Evolutionary conservation across 2,113 vertebrate genomes (phyloP), one percentile per base, ranked within the genome.

Genomic region (Triplophysa dalaica): DNA sequence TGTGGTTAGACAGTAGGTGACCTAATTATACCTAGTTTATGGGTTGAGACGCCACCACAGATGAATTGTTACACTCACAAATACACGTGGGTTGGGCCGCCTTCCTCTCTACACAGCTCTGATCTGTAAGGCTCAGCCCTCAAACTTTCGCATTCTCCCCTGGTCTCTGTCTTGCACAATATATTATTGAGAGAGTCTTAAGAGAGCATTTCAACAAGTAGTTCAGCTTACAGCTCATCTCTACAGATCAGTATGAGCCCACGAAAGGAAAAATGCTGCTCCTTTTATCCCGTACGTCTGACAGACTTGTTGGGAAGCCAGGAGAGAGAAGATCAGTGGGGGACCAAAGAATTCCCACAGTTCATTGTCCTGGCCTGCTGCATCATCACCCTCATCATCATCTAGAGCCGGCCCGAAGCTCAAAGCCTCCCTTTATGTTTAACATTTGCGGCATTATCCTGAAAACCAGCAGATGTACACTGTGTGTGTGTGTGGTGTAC

Each of bases 121-220:
- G 33, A n/a, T 45, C 22, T 70, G 61, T 41, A 21, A 62, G 68
- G 68, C 63, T 66, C 33, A 61, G 29, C 21, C 60, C 24, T 63
- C 65, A 77, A 79, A 65, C 64, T 67, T 68, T 81, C 61, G 56
- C 66, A 65, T 56, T 67, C 75, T 81, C 61, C 64, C 66, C 8
- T 48, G 26, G 9, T 26, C 88, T 87, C 84, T 85, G 83, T 81
- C 86, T 78, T 83, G 85, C 89, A 95, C 94, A 95, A 92, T 93
- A 92, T 91, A 91, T 93, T 93, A 94, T 93, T 94, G 94, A 95
- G 90, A 90, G 89, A 75, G 89, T 89, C 91, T 92, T 94, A 92
- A 92, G 93, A 91, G 91, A 90, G 91, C 90, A 91, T 92, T 94
- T 95, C 94, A 94, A 93, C 87, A 92, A 92, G 91, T 93, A 91